A percentile compares a stretch with the other conserved stretches of the same genome.
Conservation (phyloP, 2,113 vertebrate species). For the Lophotis ruficrista region DNA sequence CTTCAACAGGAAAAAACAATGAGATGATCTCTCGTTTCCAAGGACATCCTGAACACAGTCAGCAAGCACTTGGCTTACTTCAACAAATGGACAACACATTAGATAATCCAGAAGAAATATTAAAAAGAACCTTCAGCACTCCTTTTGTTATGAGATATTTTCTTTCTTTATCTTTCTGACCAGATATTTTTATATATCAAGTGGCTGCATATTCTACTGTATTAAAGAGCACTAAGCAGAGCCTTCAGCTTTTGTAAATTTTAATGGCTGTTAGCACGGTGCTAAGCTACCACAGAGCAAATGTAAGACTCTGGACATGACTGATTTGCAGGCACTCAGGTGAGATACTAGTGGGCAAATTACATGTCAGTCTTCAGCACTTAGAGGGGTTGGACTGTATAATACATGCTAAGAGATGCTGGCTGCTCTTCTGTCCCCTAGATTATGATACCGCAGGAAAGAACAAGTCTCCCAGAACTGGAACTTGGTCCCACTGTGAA, state of each 20-base stretch:
- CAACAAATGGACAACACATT: background rate
- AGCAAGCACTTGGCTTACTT: background rate
- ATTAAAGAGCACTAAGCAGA: background rate
- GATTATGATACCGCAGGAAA: background rate
- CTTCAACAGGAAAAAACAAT: slow-evolving; percentile 11
- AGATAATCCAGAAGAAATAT: background rate
- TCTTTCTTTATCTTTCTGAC: background rate
- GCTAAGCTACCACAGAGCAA: background rate
- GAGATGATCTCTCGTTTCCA: background rate
- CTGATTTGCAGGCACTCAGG: background rate
- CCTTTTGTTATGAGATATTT: background rate
- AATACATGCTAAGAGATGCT: background rate
- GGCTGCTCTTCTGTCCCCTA: background rate
- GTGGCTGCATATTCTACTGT: background rate
- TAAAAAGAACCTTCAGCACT: background rate
- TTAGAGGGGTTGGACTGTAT: background rate
- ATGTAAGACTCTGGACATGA: background rate
- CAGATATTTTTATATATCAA: background rate
- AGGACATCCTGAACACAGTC: background rate
- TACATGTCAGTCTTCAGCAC: background rate
- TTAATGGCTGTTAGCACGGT: background rate
- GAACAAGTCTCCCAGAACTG: background rate
- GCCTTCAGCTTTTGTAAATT: background rate
- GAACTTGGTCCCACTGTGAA: background rate
- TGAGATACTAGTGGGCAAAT: background rate